Conservation (phyloP, 2,113 vertebrate species). For the Epinephelus moara region DNA sequence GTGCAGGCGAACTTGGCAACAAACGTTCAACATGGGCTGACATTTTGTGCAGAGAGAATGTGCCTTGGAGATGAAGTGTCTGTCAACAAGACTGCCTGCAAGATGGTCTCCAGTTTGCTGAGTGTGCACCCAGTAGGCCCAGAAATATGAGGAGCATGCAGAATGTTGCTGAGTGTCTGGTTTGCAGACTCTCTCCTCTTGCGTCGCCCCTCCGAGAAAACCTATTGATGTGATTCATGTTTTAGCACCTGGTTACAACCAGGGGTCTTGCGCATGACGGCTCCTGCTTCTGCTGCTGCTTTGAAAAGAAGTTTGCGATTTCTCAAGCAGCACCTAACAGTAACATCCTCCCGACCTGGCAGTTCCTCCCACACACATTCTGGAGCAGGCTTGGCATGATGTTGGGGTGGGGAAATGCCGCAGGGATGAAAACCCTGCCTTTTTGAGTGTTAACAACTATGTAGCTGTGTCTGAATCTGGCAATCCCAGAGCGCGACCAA, state of each 20-base stretch:
- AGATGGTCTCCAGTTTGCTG: conserved; percentile 67
- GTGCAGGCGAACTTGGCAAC: conserved; percentile 21
- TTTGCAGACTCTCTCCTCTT: conserved; percentile 37
- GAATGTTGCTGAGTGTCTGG: conserved; percentile 66
- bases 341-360: conserved; percentile 28
- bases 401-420: background rate
- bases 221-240: conserved; percentile 58
- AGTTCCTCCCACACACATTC: conserved; percentile 41
- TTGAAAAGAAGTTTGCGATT: conserved; percentile 42
- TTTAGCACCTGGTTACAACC: conserved; percentile 43
- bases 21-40: conserved; percentile 42
- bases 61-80: conserved; percentile 63
- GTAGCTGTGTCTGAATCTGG: conserved; percentile 44
- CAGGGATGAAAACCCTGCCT: conserved; percentile 34
- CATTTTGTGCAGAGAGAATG: conserved; percentile 49
- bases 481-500: conserved; percentile 6
- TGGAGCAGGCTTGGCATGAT: conserved; percentile 34
- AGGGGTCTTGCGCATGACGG: background rate
- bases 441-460: conserved; percentile 61
- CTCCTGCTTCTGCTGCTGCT: conserved; percentile 33
- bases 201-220: conserved; percentile 22
- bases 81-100: conserved; percentile 58
- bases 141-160: conserved; percentile 67
- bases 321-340: conserved; percentile 39
- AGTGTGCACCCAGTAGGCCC: conserved; percentile 60